A percentile compares a stretch with the other conserved stretches of the same genome.
Evolutionary conservation across 2,888 invertebrate species (phyloP).

Genomic region (Hirtodrosophila trivittata): DNA sequence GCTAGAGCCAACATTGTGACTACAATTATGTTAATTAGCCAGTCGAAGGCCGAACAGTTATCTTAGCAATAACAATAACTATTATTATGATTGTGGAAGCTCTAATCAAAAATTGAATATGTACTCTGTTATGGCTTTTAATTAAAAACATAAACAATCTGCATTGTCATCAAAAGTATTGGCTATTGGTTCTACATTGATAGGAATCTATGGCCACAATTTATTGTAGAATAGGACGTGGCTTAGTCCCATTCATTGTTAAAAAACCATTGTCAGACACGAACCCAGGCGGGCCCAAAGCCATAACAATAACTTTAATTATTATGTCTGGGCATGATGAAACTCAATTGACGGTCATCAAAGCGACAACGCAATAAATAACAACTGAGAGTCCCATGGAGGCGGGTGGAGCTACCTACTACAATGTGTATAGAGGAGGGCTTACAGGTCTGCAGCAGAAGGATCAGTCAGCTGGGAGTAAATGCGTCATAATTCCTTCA

Average conservation of each 20-base stretch:
- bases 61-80: too few relatives aligned
- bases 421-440: too few relatives aligned
- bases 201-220: neutral
- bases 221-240: neutral
- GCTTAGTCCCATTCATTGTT: slow-evolving; percentile 1
- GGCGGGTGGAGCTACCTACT: neutral
- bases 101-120: too few relatives aligned
- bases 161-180: too few relatives aligned
- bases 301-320: slow-evolving; percentile 24
- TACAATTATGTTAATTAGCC: too few relatives aligned
- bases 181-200: too few relatives aligned
- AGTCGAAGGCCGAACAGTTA: too few relatives aligned
- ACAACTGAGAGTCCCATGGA: neutral
- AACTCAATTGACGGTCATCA: slow-evolving; percentile 10
- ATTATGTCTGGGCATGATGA: slow-evolving; percentile 21
- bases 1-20: too few relatives aligned
- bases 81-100: too few relatives aligned
- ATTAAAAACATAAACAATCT: too few relatives aligned
- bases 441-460: slow-evolving; percentile 3
- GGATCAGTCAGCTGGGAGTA: neutral
- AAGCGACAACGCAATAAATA: slow-evolving; percentile 8
- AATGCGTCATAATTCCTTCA: slow-evolving; percentile 9
- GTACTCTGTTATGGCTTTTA: too few relatives aligned
- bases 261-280: neutral
- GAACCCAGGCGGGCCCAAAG: neutral